Base-by-base conservation (phyloP, 2,797 vertebrate genomes). In the Syngnathus acus region DNA sequence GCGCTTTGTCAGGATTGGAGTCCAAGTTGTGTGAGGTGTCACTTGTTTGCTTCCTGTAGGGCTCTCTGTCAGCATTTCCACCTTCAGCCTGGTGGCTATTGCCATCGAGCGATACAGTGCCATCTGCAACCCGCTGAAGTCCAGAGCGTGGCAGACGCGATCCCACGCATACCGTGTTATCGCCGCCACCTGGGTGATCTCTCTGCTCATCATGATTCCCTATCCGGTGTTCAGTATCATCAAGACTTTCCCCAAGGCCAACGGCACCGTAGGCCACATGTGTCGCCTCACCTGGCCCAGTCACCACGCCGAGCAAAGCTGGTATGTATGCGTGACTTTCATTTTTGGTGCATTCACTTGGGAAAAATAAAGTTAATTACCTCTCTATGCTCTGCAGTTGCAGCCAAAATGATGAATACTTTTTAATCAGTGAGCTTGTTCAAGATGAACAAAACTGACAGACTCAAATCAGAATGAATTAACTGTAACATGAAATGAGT, bases 81-180 rank as follows among this genome's bases (percentile, higher is more conserved):
- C 95, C 69, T 94, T 98, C 81, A 97, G 93, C 86, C 91, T 98
- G n/a, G 94, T 97, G 72, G 96, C 95, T 86, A 98, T 98, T 0
- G 94, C 96, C 73, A 92, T 94, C 7, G 96, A 98, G 82, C 84
- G 96, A 6, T 95, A 98, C 91, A 96, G 94, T 40, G 96, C 95
- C 84, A 98, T 98, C 89, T 97, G 95, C 67, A 93, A 95, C 83
- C 95, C 96, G 0, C 90, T 98, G 67, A 93, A 95, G 79, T 95
- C 96, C 0, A 92, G 96, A 0, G 89, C 91, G 0, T 98, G 96
- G 96, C 95, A 98, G 89, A 98, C 96, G 0, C 93, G 91, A n/a
- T 97, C 96, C 9, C 96, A 98, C 0, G 96, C 96, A 2, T 92
- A 90, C 80, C 92, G 94, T 0, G 96, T 98, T 81, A 96, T 98